Evolutionary conservation across 2,113 vertebrate species (phyloP).

Genomic region (Hemiscyllium ocellatum): DNA sequence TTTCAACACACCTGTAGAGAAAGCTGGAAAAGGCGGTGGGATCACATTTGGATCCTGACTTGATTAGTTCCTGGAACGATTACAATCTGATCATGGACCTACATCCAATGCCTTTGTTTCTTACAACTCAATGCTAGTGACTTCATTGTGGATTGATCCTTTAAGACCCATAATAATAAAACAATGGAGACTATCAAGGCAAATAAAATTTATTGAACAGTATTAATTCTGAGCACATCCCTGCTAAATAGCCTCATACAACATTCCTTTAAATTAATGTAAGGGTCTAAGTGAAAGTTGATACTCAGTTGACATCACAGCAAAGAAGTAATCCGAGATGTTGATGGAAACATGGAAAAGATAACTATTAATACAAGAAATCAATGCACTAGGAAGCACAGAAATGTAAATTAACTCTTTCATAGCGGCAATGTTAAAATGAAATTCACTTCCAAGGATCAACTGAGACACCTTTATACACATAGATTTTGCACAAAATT

Average conservation of each 20-base stretch:
- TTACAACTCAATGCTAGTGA: background rate
- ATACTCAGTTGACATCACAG: background rate
- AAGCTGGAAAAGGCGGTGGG: no score
- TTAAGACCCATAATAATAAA: background rate
- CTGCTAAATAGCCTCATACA: background rate
- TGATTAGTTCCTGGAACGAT: background rate
- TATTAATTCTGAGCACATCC: background rate
- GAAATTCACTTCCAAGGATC: background rate
- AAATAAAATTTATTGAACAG: background rate
- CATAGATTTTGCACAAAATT: background rate
- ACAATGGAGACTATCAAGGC: background rate
- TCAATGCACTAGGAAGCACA: background rate
- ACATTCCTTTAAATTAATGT: background rate
- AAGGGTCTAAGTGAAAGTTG: background rate
- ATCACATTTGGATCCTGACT: background rate
- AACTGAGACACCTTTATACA: background rate
- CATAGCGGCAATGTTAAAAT: background rate
- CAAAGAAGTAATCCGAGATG: background rate
- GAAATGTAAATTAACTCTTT: background rate
- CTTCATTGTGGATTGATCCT: no score
- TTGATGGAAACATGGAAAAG: background rate
- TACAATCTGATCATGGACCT: background rate
- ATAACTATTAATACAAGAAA: background rate
- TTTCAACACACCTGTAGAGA: no score
- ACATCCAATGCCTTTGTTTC: background rate